These are phyloP conservation scores for Nineta flava DNA, from an alignment of 2,888 invertebrate species.

Conservation along the genomic window DNA sequence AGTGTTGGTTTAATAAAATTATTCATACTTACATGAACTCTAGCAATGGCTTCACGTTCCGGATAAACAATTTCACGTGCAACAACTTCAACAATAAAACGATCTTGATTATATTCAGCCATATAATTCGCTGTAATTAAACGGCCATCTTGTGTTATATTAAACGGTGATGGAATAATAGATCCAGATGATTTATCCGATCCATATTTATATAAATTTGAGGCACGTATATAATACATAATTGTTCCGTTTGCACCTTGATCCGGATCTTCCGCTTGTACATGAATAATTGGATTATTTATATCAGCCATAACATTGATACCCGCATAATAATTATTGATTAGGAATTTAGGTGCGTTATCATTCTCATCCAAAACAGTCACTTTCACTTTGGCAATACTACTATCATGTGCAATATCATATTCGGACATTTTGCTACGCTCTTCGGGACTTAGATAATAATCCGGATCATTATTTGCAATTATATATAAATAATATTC, in stretches of 20 bases:
- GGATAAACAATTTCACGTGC: slow-evolving; percentile 71
- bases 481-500: slow-evolving; percentile 62
- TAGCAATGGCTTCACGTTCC: slow-evolving; percentile 55
- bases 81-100: slow-evolving; percentile 69
- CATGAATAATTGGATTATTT: slow-evolving; percentile 55
- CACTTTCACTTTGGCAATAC: slow-evolving; percentile 55
- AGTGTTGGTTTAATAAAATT: too few relatives aligned
- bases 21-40: slow-evolving; percentile 61
- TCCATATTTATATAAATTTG: slow-evolving; percentile 66
- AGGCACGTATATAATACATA: slow-evolving; percentile 64
- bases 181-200: slow-evolving; percentile 64
- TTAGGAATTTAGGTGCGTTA: slow-evolving; percentile 59
- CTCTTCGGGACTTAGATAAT: slow-evolving; percentile 39
- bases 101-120: slow-evolving; percentile 78
- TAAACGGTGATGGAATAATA: slow-evolving; percentile 78
- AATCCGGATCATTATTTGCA: slow-evolving; percentile 69
- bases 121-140: slow-evolving; percentile 64
- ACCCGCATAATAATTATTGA: slow-evolving; percentile 47
- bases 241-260: slow-evolving; percentile 69
- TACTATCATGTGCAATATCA: slow-evolving; percentile 35
- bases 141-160: slow-evolving; percentile 53
- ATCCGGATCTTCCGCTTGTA: slow-evolving; percentile 72
- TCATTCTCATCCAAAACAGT: slow-evolving; percentile 71
- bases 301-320: slow-evolving; percentile 62
- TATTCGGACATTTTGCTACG: slow-evolving; percentile 28